A percentile compares a stretch with the other conserved stretches of the same genome.
phyloP scores from a whole-genome alignment of 2,113 vertebrate genomes.

The Bujurquina vittata region DNA sequence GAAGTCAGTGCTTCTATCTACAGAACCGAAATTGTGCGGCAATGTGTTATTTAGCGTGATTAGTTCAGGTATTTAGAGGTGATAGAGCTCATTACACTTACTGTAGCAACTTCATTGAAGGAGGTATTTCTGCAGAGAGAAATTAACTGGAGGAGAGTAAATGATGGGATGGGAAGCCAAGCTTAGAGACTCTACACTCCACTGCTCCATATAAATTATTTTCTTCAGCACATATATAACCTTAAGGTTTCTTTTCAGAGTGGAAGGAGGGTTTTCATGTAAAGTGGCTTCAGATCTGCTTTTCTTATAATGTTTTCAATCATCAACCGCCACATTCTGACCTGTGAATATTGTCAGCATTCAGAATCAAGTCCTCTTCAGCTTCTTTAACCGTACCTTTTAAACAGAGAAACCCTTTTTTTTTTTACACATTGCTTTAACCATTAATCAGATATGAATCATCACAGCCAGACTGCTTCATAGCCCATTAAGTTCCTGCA shows the following conservation, averaged over 20 bases:
- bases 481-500: neutral
- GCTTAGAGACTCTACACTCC: neutral
- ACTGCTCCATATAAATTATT: neutral
- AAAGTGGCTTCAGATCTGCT: neutral
- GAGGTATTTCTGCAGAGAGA: constrained; percentile 8
- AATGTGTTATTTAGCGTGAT: neutral
- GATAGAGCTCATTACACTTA: neutral
- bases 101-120: neutral
- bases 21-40: neutral
- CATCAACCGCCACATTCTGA: neutral
- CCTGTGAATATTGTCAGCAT: neutral
- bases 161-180: neutral
- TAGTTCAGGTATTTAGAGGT: neutral
- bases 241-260: neutral
- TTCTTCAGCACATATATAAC: neutral
- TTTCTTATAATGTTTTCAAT: neutral
- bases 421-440: neutral
- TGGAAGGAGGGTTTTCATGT: neutral
- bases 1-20: neutral
- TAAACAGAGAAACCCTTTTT: constrained; percentile 3
- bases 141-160: constrained; percentile 11
- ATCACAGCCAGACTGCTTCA: neutral
- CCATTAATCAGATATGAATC: neutral
- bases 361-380: neutral
- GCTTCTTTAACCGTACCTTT: neutral